A percentile compares a stretch with the other conserved stretches of the same genome.
Conservation (phyloP, 2,888 invertebrate genomes). For the Lydus trimaculatus region DNA sequence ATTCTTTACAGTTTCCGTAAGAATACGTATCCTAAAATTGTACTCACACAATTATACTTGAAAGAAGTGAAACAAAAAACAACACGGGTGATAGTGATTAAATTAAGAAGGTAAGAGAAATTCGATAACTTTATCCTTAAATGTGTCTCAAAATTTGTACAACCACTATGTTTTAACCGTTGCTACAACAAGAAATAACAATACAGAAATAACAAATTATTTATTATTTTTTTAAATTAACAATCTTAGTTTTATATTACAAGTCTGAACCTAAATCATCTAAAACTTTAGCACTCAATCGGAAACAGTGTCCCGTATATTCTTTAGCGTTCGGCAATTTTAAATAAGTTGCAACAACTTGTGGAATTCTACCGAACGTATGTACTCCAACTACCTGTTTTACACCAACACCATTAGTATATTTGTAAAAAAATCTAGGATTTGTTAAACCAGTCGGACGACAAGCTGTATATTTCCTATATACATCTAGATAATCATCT, state of each 20-base stretch:
- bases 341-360: conserved; percentile 20
- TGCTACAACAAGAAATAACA: not conserved
- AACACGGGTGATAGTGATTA: too few species aligned
- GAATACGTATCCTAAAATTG: not conserved
- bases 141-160: too few species aligned
- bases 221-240: not conserved
- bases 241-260: not conserved
- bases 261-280: not conserved
- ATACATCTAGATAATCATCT: conserved; percentile 16
- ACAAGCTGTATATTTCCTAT: conserved; percentile 23
- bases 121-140: too few species aligned
- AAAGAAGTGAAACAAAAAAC: too few species aligned
- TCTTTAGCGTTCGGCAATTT: conserved; percentile 21
- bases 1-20: not conserved
- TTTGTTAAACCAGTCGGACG: conserved; percentile 13
- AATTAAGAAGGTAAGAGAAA: too few species aligned
- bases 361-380: conserved; percentile 22
- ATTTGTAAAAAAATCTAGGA: conserved; percentile 23
- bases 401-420: conserved; percentile 21
- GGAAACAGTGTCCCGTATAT: conserved; percentile 27
- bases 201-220: not conserved
- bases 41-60: too few species aligned
- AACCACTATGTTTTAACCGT: too few species aligned
- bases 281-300: not conserved
- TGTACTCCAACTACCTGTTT: conserved; percentile 21